Evolutionary conservation across 2,113 vertebrate species (phyloP).

Genomic region (Pholis gunnellus): DNA sequence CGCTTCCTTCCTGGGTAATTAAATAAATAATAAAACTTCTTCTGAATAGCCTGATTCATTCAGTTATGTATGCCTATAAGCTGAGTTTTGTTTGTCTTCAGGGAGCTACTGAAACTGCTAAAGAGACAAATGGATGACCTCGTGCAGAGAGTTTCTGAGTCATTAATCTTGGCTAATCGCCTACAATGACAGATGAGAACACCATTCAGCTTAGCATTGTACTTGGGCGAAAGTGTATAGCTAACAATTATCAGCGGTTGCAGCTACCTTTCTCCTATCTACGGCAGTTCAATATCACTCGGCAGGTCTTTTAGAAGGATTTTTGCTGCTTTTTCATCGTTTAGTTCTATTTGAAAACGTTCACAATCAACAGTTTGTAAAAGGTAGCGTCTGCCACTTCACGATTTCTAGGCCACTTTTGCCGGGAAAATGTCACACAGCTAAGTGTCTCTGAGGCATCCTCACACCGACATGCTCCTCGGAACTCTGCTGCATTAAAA

Average conservation of each 20-base stretch:
- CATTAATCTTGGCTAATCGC: constrained; percentile 18
- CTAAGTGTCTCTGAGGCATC: constrained; percentile 45
- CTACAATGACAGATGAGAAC: constrained; percentile 16
- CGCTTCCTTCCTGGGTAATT: constrained; percentile 18
- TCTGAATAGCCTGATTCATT: not conserved
- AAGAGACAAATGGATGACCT: constrained; percentile 26
- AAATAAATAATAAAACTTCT: not conserved
- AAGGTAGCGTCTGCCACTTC: not conserved
- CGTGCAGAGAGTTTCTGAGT: not conserved
- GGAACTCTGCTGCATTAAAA: constrained; percentile 20
- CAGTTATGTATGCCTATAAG: not conserved
- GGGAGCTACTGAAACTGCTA: constrained; percentile 28
- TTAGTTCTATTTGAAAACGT: not conserved
- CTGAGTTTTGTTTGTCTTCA: constrained; percentile 16
- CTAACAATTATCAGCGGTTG: not conserved
- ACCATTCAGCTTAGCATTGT: not conserved
- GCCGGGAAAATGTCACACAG: constrained; percentile 25
- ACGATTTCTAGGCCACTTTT: not conserved
- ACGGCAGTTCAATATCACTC: not conserved
- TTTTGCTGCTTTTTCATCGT: not conserved
- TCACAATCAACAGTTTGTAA: not conserved
- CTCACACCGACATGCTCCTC: constrained; percentile 48
- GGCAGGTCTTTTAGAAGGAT: not conserved
- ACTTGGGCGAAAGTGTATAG: not conserved
- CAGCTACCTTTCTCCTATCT: not conserved